A percentile compares a stretch with the other conserved stretches of the same genome.
Evolutionary conservation across 2,113 vertebrate species (phyloP).

Genomic region (Butorides virescens): DNA sequence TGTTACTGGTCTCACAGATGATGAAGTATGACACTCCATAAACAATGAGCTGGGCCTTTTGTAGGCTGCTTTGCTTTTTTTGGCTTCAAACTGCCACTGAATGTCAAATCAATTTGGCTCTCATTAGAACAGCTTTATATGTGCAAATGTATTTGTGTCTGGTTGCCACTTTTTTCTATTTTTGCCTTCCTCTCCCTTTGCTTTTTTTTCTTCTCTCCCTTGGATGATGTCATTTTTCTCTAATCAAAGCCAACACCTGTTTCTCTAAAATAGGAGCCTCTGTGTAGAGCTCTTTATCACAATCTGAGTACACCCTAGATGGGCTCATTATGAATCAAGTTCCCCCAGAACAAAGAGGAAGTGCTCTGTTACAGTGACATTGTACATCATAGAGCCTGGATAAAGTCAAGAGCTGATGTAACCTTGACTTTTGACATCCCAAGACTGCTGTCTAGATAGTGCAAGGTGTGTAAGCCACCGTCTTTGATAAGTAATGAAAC

Average conservation of each 20-base stretch:
- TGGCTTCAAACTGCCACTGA: constrained; percentile 86
- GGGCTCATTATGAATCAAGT: constrained; percentile 67
- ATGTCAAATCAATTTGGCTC: constrained; percentile 94
- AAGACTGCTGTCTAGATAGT: constrained; percentile 41
- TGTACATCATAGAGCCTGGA: constrained; percentile 63
- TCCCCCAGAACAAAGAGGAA: constrained; percentile 74
- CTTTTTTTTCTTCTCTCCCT: constrained; percentile 42
- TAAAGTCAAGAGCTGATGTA: constrained; percentile 69
- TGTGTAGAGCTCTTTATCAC: constrained; percentile 67
- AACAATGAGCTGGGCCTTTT: constrained; percentile 94
- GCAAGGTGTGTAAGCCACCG: constrained; percentile 59
- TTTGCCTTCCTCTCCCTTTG: constrained; percentile 58
- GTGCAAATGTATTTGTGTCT: constrained; percentile 86
- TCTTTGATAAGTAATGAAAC: constrained; percentile 66
- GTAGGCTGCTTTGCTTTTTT: constrained; percentile 85
- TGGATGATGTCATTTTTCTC: constrained; percentile 82
- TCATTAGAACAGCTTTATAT: constrained; percentile 91
- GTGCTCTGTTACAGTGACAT: constrained; percentile 45
- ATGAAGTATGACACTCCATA: constrained; percentile 97
- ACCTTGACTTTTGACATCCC: constrained; percentile 48
- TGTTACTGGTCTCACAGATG: constrained; percentile 91
- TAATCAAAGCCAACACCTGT: constrained; percentile 85
- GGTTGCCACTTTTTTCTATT: constrained; percentile 74
- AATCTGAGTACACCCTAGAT: constrained; percentile 60
- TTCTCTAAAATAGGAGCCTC: constrained; percentile 64